A percentile compares a stretch with the other conserved stretches of the same genome.
Evolutionary conservation across 64 coral and sea anemone species (phyloP).

Genomic region (Stichodactyla helianthus): DNA sequence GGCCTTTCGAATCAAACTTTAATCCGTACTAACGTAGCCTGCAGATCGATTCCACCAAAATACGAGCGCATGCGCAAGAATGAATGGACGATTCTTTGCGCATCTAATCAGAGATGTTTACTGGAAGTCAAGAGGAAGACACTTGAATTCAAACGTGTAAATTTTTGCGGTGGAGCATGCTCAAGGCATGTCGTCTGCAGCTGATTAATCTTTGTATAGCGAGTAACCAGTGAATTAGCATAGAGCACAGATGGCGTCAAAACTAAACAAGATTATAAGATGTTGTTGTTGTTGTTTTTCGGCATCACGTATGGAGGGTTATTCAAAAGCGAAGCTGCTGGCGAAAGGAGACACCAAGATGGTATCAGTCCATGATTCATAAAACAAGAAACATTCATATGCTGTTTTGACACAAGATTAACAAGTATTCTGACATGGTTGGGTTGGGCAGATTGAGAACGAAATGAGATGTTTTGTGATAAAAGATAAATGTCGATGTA

Average conservation of each 20-base stretch:
- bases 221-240: neutral
- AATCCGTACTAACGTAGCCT: neutral
- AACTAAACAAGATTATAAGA: neutral
- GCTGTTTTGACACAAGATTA: too few relatives aligned
- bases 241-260: neutral
- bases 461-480: neutral
- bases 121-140: neutral
- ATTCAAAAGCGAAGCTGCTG: neutral
- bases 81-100: too few relatives aligned
- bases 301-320: neutral
- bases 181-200: neutral
- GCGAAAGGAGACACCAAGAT: neutral
- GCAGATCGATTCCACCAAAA: neutral
- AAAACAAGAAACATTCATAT: neutral
- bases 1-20: neutral
- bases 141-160: neutral
- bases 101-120: neutral
- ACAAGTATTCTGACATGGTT: too few relatives aligned
- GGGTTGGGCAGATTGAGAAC: too few relatives aligned
- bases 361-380: neutral
- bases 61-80: neutral
- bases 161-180: neutral
- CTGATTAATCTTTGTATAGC: neutral
- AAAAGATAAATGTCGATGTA: neutral
- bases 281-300: neutral